Evolutionary conservation across 2,888 invertebrate species (phyloP), one percentile per base, ranked within the genome.

Genomic region (Notodonta dromedarius): DNA sequence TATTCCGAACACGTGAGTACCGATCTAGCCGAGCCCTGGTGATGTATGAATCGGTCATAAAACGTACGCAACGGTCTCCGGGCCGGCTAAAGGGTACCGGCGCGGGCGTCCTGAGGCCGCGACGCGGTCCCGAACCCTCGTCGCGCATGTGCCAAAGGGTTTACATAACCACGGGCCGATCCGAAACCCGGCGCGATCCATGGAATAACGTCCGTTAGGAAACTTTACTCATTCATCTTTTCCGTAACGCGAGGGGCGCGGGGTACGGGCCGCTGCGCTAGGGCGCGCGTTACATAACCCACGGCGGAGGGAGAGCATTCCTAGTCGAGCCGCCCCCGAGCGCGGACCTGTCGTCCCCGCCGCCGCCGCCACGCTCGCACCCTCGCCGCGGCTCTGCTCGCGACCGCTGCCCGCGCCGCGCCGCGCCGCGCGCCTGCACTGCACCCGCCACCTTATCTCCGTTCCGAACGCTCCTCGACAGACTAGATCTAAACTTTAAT

Each of bases 151-250:
- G 85, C 84, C 78, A 73, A 70, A 74, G 70, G 71, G 78, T 77
- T 88, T 91, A 91, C 86, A 81, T 90, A 91, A 90, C 88, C 82
- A 79, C 83, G 80, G 83, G 81, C 80, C 80, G 83, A 86, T 84
- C 84, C 74, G 74, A 87, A 86, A 82, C 77, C 82, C 70, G 83
- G 80, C 79, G 82, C 86, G 86, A 89, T 88, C 89, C 87, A 88
- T 89, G 90, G 89, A 82, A 86, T 86, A 85, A 80, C 84, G 90
- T 89, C 89, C 88, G 88, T 87, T 88, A 87, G 88, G 88, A 90
- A 93, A 93, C 87, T 92, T 93, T 88, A 75, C 89, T 89, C 92
- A 93, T 92, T 93, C 92, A 92, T 93, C 91, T 91, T 92, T 93
- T 90, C 89, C 89, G 87, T 85, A 87, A 90, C 88, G 12, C 83